Conservation (phyloP, 2,113 vertebrate genomes). For the Mustela lutreola region DNA sequence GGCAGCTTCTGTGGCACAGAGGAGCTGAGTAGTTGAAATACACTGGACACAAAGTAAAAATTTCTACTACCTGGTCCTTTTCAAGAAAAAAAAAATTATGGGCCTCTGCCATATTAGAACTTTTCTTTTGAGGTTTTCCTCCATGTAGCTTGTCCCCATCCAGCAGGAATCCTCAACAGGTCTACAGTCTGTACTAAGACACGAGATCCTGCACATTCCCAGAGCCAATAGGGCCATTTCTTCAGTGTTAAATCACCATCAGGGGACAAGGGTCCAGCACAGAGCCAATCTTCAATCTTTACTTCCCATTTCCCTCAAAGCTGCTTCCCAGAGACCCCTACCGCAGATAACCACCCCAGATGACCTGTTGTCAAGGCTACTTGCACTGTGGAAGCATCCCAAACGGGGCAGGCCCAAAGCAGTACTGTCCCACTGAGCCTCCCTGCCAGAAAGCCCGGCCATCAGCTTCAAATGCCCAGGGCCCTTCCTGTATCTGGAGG, state of each 20-base stretch:
- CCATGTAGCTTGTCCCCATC: rapidly evolving
- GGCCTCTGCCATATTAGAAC: too few species aligned
- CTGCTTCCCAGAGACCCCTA: not conserved
- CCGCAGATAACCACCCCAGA: not conserved
- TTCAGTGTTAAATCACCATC: not conserved
- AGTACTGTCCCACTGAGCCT: not conserved
- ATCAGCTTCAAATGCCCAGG: not conserved
- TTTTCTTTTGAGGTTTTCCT: not conserved
- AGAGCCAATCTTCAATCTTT: not conserved
- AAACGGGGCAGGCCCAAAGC: not conserved
- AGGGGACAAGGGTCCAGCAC: not conserved
- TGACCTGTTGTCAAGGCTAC: too few species aligned
- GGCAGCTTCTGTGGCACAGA: not conserved
- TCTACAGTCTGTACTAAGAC: not conserved
- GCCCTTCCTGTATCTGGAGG: not conserved
- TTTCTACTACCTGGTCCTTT: not conserved
- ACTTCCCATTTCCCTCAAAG: not conserved
- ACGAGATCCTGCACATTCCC: not conserved
- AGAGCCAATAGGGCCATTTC: not conserved
- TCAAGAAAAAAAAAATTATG: not conserved
- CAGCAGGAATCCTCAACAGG: not conserved
- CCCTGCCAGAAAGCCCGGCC: not conserved
- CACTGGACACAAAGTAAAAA: not conserved
- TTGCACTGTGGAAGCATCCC: not conserved
- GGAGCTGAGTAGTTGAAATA: too few species aligned